Evolutionary conservation across 2,113 vertebrate species (phyloP), one percentile per base, ranked within the genome.

Genomic region (Pogonocichla stellata): DNA sequence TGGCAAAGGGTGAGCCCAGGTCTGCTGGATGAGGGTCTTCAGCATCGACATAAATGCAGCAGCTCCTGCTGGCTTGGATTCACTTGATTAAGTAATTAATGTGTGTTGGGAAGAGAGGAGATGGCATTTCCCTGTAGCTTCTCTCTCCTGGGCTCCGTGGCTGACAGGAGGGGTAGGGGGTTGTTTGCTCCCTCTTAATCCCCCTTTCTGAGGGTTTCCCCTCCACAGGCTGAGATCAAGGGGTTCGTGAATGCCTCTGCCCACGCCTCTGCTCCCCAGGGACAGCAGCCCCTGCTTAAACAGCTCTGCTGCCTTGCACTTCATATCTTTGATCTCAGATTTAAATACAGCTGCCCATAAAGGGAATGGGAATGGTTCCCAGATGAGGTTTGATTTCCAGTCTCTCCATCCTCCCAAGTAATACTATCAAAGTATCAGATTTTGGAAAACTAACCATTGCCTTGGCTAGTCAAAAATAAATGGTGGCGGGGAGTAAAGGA

Each of bases 171-270:
- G 34, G 23, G 5, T 48, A 51, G 51, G 4, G 66, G 31, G 25
- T 24, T 84, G 24, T 92, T 95, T 92, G 40, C 57, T 91, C 36
- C 73, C n/a, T 80, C 73, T 45, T 90, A 89, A 90, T 91, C 61
- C 70, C 62, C 57, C 34, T 81, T 91, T 69, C 61, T 72, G 36
- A 85, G 84, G 62, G 70, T 66, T 90, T 95, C 47, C 73, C 36
- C 42, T 91, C 19, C 66, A 47, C 38, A 14, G 70, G 8, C 67
- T 61, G 62, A 95, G 87, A 94, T 94, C 78, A 94, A 95, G 78
- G 54, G 45, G 66, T 71, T 53, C 0, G 8, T 43, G 61, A 31
- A 67, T 67, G 45, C 70, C 12, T 89, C 77, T 86, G 69, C 91
- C 91, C 43, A 92, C 5, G 12, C 73, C 43, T 93, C 53, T 69